Base-by-base conservation (phyloP, 2,888 invertebrate genomes). In the Shargacucullia verbasci region DNA sequence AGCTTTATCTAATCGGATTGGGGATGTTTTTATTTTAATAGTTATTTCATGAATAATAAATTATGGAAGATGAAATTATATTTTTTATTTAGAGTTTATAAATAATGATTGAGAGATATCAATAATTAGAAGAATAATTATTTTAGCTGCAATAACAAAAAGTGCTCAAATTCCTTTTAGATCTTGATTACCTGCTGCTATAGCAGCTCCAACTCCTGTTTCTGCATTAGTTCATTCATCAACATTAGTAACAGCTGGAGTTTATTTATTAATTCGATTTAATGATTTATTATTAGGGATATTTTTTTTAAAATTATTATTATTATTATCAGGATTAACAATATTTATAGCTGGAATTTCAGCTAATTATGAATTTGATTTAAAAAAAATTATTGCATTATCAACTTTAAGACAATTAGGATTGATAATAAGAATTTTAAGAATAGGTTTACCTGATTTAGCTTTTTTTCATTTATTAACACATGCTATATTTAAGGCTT, bases 91-190 rank as follows among this genome's bases (percentile, higher is more conserved):
- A 81, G 86, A 93, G 73, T 90, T 94, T 87, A 94, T 94, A 80
- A 81, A 79, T 70, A 86, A 79, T 85, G 88, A 91, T 88, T 87
- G 54, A 70, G 76, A 74, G 57, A 95, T 94, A 83, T 71, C 70
- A 74, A 79, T 94, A 76, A 85, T 94, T 85, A 81, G 83, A 0
- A 8, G 72, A n/a, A 89, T 95, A 78, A 81, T 94, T 66, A 88
- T 92, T 82, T 86, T 94, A 73, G 95, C 95, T 0, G 94, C 95
- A 49, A 95, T 96, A 91, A 97, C 97, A 60, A 97, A 97, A 89
- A 97, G 97, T 73, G 97, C 97, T 82, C 97, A 97, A 88, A 95
- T 97, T 94, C 97, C 97, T 43, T 97, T 97, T 96, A 96, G 96
- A 64, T 95, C 96, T 41, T 97, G 97, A 77, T 87, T 97, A 45